Conservation (phyloP, 2,888 invertebrate genomes). For the Drosophila austrosaltans region DNA sequence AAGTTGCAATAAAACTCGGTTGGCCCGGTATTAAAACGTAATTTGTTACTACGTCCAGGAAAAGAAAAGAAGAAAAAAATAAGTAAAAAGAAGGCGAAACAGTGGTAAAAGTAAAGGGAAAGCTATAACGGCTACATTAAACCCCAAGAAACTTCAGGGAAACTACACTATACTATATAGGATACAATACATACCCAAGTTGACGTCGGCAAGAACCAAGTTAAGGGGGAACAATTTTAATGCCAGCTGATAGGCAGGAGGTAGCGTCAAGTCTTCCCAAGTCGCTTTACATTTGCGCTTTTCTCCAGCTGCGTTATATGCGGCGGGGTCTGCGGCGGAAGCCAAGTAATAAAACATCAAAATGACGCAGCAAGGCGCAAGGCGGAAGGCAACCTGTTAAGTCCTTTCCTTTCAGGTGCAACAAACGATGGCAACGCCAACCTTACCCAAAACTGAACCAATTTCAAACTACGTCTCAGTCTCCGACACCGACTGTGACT, state of each 20-base stretch:
- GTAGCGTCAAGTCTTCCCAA: constrained; percentile 14
- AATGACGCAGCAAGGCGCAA: constrained; percentile 70
- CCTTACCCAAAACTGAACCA: background rate
- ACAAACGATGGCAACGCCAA: constrained; percentile 26
- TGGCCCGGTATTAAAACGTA: constrained; percentile 65
- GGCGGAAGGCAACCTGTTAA: constrained; percentile 51
- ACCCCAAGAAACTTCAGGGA: constrained; percentile 19
- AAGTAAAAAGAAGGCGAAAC: constrained; percentile 3
- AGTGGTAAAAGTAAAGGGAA: too few species aligned
- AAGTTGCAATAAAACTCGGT: constrained; percentile 66
- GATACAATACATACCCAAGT: constrained; percentile 16
- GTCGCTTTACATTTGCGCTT: constrained; percentile 50
- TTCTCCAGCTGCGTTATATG: constrained; percentile 28
- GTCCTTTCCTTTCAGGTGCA: constrained; percentile 31
- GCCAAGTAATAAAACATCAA: constrained; percentile 78
- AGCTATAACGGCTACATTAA: background rate
- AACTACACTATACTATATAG: constrained; percentile 28
- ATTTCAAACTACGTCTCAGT: background rate
- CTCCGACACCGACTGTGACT: background rate
- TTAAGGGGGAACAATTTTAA: constrained; percentile 27
- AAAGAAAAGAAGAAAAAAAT: constrained; percentile 30
- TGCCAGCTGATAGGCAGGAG: constrained; percentile 33
- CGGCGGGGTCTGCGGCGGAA: constrained; percentile 57
- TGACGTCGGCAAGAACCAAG: constrained; percentile 17
- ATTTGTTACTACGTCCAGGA: constrained; percentile 50